Conservation (phyloP, 2,888 invertebrate species). For the Rhagium mordax region DNA sequence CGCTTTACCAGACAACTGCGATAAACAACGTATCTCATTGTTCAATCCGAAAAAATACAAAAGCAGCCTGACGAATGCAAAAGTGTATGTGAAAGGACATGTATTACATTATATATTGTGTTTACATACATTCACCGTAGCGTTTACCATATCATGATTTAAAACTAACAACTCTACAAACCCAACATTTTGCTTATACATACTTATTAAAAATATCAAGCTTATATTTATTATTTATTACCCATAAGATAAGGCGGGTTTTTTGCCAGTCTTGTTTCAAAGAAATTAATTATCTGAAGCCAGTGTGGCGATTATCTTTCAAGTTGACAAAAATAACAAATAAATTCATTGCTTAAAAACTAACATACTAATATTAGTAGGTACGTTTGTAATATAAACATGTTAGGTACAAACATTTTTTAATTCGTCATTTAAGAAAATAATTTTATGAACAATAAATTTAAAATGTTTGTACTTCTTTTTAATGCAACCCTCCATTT, state of each 20-base stretch:
- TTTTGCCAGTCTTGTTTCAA: not conserved
- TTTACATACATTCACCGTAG: conserved; percentile 39
- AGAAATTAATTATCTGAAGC: conserved; percentile 15
- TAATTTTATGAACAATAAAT: no score
- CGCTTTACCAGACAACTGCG: conserved; percentile 20
- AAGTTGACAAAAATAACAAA: not conserved
- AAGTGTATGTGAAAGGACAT: conserved; percentile 41
- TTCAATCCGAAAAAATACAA: conserved; percentile 30
- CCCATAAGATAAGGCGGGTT: conserved; percentile 5
- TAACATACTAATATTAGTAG: no score
- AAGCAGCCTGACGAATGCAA: conserved; percentile 35
- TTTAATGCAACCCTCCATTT: no score
- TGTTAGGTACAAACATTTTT: no score
- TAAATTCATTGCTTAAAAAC: not conserved
- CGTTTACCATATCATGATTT: conserved; percentile 37
- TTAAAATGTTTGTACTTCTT: no score
- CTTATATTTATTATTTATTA: conserved; percentile 26
- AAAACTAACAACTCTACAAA: conserved; percentile 30
- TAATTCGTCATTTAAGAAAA: no score
- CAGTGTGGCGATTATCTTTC: not conserved
- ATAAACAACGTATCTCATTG: conserved; percentile 38
- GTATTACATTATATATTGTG: conserved; percentile 39
- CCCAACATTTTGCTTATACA: conserved; percentile 3
- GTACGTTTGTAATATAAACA: no score
- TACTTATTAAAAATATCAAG: conserved; percentile 17